Conservation (phyloP, 37 sponge, comb jelly and placozoan genomes). For the Halichondria panicea region DNA sequence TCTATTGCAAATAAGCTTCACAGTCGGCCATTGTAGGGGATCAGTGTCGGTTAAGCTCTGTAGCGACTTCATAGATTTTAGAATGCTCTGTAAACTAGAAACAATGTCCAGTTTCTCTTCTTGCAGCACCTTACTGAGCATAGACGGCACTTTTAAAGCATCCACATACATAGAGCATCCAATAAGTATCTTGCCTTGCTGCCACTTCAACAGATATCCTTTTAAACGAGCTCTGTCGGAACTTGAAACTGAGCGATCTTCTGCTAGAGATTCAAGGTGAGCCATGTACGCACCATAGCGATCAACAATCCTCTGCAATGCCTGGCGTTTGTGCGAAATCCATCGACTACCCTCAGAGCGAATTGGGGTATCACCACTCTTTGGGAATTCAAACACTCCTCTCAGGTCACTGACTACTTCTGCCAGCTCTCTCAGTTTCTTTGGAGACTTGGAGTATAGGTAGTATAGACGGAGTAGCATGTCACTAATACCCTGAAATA, state of each 20-base stretch:
- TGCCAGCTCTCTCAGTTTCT: conserved; percentile 45
- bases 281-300: conserved; percentile 47
- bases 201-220: conserved; percentile 55
- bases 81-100: conserved; percentile 16
- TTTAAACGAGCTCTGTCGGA: conserved; percentile 35
- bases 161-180: conserved; percentile 57
- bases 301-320: conserved; percentile 42
- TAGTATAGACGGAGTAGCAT: conserved; percentile 56
- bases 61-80: conserved; percentile 11
- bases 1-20: conserved; percentile 20
- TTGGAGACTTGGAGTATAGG: conserved; percentile 57
- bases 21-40: conserved; percentile 29
- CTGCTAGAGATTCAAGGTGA: conserved; percentile 26
- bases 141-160: conserved; percentile 23
- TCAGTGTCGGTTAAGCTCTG: conserved; percentile 3
- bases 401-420: conserved; percentile 33
- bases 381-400: conserved; percentile 37
- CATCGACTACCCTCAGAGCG: conserved; percentile 50
- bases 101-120: conserved; percentile 51
- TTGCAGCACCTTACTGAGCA: conserved; percentile 32
- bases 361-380: conserved; percentile 41
- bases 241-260: conserved; percentile 14
- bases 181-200: conserved; percentile 33
- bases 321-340: conserved; percentile 52
- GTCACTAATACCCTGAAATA: conserved; percentile 42